A percentile compares a stretch with the other conserved stretches of the same genome.
Evolutionary conservation across 1,140 invertebrate genomes (phyloP).

Genomic region (Maniola jurtina): DNA sequence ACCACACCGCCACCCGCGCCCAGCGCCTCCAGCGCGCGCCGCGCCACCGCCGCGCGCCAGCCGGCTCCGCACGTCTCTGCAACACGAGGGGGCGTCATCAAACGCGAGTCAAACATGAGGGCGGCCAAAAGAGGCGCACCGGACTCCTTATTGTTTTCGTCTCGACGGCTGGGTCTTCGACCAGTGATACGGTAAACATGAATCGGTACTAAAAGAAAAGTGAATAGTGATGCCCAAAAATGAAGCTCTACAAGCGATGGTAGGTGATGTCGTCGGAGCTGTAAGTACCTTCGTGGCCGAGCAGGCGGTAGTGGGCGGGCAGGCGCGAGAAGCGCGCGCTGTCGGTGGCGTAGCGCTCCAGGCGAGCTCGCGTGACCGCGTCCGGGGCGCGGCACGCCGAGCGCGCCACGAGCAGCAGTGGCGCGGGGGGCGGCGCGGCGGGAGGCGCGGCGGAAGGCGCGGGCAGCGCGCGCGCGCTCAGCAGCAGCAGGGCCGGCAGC

Average conservation of each 20-base stretch:
- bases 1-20: slow-evolving; percentile 38
- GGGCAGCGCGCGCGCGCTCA: slow-evolving; percentile 10
- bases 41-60: slow-evolving; percentile 39
- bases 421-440: slow-evolving; percentile 23
- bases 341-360: not conserved
- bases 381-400: slow-evolving; percentile 6
- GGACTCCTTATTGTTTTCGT: too few species aligned
- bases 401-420: slow-evolving; percentile 18
- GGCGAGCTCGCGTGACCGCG: not conserved
- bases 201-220: too few species aligned
- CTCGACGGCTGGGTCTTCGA: too few species aligned
- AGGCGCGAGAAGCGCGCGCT: not conserved
- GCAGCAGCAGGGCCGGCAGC: not conserved
- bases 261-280: too few species aligned
- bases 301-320: not conserved
- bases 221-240: too few species aligned
- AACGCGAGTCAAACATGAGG: too few species aligned
- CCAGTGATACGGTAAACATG: too few species aligned
- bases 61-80: slow-evolving; percentile 49
- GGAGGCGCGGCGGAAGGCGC: slow-evolving; percentile 12
- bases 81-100: too few species aligned
- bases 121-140: too few species aligned
- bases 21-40: slow-evolving; percentile 31
- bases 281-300: not conserved
- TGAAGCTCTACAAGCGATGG: too few species aligned